These are phyloP conservation scores for Chouioia cunea DNA, from an alignment of 2,888 invertebrate genomes.

Conservation along the genomic window DNA sequence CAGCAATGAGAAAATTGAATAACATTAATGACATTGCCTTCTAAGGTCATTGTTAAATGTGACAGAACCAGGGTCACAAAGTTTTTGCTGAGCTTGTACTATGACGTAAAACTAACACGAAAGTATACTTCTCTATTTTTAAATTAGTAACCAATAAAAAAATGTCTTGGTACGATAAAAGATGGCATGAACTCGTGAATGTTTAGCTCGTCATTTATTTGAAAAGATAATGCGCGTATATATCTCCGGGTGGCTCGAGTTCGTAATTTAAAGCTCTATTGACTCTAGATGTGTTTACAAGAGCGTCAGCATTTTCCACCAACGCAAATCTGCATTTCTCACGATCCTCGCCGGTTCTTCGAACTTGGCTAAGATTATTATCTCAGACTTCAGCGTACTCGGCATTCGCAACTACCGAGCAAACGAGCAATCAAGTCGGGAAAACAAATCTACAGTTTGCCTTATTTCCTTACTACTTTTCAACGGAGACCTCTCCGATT, in stretches of 20 bases:
- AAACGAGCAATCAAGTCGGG: neutral
- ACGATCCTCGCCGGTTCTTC: slow-evolving; percentile 42
- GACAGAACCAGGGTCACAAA: too few relatives aligned
- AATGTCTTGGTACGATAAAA: neutral
- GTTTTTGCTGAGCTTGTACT: too few relatives aligned
- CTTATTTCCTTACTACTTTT: neutral
- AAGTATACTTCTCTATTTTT: too few relatives aligned
- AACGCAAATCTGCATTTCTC: slow-evolving; percentile 47
- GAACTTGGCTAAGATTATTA: slow-evolving; percentile 44
- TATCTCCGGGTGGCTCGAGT: neutral
- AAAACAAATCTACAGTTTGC: slow-evolving; percentile 33
- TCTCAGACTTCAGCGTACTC: slow-evolving; percentile 40
- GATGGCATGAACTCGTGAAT: neutral
- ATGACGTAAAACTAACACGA: too few relatives aligned
- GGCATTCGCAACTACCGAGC: slow-evolving; percentile 6
- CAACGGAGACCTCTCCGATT: neutral
- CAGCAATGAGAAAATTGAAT: too few relatives aligned
- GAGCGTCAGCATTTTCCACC: slow-evolving; percentile 40
- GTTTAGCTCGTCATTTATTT: neutral
- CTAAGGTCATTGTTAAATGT: too few relatives aligned
- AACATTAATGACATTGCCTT: too few relatives aligned
- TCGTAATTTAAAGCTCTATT: slow-evolving; percentile 42
- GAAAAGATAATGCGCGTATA: slow-evolving; percentile 5
- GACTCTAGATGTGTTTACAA: slow-evolving; percentile 43
- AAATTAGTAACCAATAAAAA: too few relatives aligned